Base-by-base conservation (phyloP, 2,113 vertebrate species). In the Ornithorhynchus anatinus region DNA sequence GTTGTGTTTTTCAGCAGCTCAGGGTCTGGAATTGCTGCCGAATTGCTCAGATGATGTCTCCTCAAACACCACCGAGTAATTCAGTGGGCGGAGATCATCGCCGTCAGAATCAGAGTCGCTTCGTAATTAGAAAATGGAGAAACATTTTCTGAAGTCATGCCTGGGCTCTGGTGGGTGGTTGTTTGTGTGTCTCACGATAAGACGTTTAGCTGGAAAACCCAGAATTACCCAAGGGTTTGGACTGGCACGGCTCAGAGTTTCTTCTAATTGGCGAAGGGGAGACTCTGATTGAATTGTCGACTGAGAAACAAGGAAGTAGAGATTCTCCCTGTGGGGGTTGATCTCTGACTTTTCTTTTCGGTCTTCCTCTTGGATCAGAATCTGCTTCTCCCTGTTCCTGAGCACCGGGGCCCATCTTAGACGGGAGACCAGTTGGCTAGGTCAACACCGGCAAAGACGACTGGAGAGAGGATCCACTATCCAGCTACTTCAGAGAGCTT, bases 131-230 rank as follows among this genome's bases (percentile, higher is more conserved):
- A 42, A 69, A 79, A 76, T 4, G 45, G 74, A 56, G 77, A 33
- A 85, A 69, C 45, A 47, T 8, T 47, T 33, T 50, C 57, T 82
- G 81, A 85, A 88, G 77, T 63, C 16, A 77, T 89, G 79, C 69
- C 81, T 60, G 7, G 5, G 25, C 63, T 4, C 65, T 53, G 70
- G 1, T 69, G 72, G 84, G 66, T 74, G 81, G 67, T 64, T 60
- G 3, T 59, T 81, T 76, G 80, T 14, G 45, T 81, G 67, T 59
- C 77, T 80, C 32, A 0, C 19, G 25, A 17, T 66, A 79, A 81
- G 80, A 81, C 25, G 2, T 54, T 0, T 13, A 68, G 74, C 64
- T 84, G 73, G 66, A 78, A 86, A 53, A 27, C 42, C 66, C 53
- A 79, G 85, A 3, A 1, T 75, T 78, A 54, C 75, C 78, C 15